Conservation (phyloP, 23 tunicate genomes). For the Botrylloides violaceus region DNA sequence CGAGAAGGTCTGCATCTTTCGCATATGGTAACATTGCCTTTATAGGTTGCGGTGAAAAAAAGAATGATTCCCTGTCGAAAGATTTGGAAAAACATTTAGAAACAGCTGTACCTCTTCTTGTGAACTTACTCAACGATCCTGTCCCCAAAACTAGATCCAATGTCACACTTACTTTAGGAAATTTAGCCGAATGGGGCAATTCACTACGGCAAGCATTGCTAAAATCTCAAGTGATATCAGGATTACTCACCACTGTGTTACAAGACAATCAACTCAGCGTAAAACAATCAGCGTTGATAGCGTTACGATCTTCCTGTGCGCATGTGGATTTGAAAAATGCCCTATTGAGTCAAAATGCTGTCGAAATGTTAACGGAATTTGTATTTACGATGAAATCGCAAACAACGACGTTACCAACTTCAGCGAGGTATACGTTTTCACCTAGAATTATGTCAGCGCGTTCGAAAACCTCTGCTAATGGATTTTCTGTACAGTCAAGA, state of each 20-base stretch:
- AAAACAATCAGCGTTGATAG: constrained; percentile 20
- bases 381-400: neutral
- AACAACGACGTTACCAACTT: neutral
- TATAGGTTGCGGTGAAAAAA: constrained; percentile 5
- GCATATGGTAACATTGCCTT: constrained; percentile 24
- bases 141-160: constrained; percentile 23
- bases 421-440: constrained; percentile 16
- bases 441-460: constrained; percentile 18
- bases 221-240: neutral
- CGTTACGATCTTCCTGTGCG: neutral
- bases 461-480: constrained; percentile 1
- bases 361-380: constrained; percentile 7
- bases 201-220: constrained; percentile 4
- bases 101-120: constrained; percentile 15
- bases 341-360: constrained; percentile 12
- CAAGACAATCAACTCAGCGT: constrained; percentile 23
- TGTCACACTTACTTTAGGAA: constrained; percentile 7
- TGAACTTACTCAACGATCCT: constrained; percentile 12
- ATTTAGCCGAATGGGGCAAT: constrained; percentile 18
- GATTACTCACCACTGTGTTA: constrained; percentile 3
- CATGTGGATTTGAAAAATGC: constrained; percentile 11
- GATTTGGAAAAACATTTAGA: constrained; percentile 18
- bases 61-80: neutral
- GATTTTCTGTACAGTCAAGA: neutral
- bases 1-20: constrained; percentile 17